Base-by-base conservation (phyloP, 2,888 invertebrate genomes). In the Chirona hameri region DNA sequence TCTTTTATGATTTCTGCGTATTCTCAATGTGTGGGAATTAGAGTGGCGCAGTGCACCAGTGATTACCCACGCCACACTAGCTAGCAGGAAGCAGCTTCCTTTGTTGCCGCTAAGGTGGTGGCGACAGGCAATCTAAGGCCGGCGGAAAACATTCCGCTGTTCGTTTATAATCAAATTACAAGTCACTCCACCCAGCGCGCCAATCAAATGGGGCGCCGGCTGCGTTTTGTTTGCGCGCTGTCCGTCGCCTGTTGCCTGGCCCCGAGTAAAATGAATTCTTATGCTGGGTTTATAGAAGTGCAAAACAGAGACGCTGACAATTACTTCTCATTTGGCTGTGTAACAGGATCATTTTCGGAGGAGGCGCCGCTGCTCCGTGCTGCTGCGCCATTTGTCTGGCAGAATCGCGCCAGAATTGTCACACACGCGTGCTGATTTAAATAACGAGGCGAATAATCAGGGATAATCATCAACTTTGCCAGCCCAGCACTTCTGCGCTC, bases 301-400 rank as follows among this genome's bases (percentile, higher is more conserved):
- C 29, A 12, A n/a, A 27, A 27, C 27, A 14, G 69, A 27, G 14
- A 1, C 29, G 12, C 14, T 27, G 60, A 69, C 69, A 69, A 29
- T 69, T 29, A 69, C 29, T 69, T 69, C 69, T 69, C 69, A 69
- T 69, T 69, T 69, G 69, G n/a, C 29, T 69, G n/a, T 29, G n/a
- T 69, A 69, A 69, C 29, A 15, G 69, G 69, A 27, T 69, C 69
- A 29, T 69, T 69, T 69, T 10, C 27, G 69, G 14, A 24, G 60
- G 12, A 69, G 69, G 29, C 29, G 29, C 52, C 29, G 69, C 69
- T 69, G 69, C 27, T 24, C 10, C 24, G 12, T 69, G 69, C 69
- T 69, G 69, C 27, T 10, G 29, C 69, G 14, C 14, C 69, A 29
- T 69, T 69, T 69, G 27, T 27, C 29, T 69, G 27, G 69, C 29